Conservation (phyloP, 2,797 vertebrate species). For the Alectoris magna region DNA sequence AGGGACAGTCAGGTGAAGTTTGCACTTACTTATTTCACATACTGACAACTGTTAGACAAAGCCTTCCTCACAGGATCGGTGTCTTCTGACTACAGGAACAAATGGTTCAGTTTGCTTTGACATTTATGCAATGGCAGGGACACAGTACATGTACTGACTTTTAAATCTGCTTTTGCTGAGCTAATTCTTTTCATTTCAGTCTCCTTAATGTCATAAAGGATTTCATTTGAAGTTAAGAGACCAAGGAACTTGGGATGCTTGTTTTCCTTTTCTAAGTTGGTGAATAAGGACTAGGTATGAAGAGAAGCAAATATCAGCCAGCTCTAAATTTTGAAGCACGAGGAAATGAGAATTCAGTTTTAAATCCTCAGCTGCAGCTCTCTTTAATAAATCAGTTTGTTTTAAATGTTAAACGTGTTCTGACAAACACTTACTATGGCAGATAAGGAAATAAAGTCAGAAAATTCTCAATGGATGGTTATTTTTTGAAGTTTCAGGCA, state of each 20-base stretch:
- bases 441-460: background rate
- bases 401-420: background rate
- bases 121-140: background rate
- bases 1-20: background rate
- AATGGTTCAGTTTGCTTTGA: background rate
- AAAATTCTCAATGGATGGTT: background rate
- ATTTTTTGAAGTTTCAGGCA: background rate
- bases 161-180: background rate
- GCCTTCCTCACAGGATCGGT: background rate
- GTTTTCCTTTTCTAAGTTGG: background rate
- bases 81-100: background rate
- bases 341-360: constrained; percentile 1
- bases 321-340: background rate
- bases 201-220: background rate
- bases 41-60: background rate
- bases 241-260: background rate
- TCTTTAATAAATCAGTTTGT: background rate
- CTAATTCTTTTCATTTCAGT: background rate
- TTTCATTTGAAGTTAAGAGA: background rate
- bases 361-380: background rate
- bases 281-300: background rate
- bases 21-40: background rate
- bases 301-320: background rate
- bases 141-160: background rate
- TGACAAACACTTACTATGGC: background rate